These are phyloP conservation scores for Pectinophora gossypiella DNA, from an alignment of 1,140 invertebrate genomes.

Conservation along the genomic window DNA sequence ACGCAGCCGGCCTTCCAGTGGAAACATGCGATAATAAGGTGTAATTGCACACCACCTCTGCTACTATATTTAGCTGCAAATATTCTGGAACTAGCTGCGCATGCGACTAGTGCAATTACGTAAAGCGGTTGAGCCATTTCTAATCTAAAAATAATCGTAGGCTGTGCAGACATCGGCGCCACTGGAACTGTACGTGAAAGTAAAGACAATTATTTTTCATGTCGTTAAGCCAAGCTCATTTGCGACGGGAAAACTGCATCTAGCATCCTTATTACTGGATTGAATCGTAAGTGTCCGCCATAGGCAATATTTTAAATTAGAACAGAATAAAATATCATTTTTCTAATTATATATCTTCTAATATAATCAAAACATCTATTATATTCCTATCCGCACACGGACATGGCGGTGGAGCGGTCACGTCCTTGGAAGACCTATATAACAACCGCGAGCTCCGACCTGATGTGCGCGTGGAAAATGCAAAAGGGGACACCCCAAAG, in stretches of 20 bases:
- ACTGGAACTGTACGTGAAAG: slow-evolving; percentile 68
- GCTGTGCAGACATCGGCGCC: slow-evolving; percentile 65
- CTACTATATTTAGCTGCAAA: slow-evolving; percentile 70
- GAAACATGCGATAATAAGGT: slow-evolving; percentile 73
- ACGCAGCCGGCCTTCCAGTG: slow-evolving; percentile 56
- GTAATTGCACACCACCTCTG: slow-evolving; percentile 68
- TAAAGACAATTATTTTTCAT: slow-evolving; percentile 62
- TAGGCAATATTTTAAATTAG: too few relatives aligned
- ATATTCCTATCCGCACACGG: too few relatives aligned
- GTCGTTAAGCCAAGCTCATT: neutral
- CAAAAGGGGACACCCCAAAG: too few relatives aligned
- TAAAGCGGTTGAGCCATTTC: slow-evolving; percentile 74
- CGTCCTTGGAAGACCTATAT: too few relatives aligned
- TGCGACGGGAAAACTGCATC: neutral
- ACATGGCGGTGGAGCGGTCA: too few relatives aligned
- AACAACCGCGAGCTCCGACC: too few relatives aligned
- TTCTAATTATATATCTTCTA: too few relatives aligned
- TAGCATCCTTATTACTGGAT: too few relatives aligned
- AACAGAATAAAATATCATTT: too few relatives aligned
- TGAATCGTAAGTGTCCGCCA: too few relatives aligned
- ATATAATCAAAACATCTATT: too few relatives aligned
- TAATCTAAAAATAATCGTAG: slow-evolving; percentile 76
- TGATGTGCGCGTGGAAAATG: too few relatives aligned
- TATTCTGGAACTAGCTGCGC: slow-evolving; percentile 64
- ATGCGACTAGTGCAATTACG: slow-evolving; percentile 71